A percentile compares a stretch with the other conserved stretches of the same genome.
These are phyloP conservation scores for Pangasianodon gigas DNA, from an alignment of 2,113 vertebrate species.

Conservation along the genomic window DNA sequence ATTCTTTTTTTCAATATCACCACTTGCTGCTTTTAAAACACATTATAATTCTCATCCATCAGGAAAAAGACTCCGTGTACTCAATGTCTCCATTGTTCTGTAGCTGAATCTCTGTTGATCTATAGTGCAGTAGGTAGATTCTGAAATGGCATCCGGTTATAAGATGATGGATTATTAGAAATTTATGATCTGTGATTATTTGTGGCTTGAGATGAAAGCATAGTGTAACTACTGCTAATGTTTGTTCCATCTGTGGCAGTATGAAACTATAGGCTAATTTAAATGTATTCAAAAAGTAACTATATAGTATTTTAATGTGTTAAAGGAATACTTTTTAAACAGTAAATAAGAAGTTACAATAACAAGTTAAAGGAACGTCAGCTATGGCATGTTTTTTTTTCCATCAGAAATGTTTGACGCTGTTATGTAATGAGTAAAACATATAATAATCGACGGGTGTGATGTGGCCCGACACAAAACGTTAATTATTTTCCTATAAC, in stretches of 20 bases:
- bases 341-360: neutral
- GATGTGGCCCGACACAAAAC: neutral
- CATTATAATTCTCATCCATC: neutral
- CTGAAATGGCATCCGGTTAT: neutral
- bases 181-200: neutral
- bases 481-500: neutral
- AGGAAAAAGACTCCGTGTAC: neutral
- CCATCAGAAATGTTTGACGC: neutral
- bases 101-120: neutral
- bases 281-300: neutral
- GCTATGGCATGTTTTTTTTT: neutral
- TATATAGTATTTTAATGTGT: neutral
- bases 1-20: neutral
- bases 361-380: neutral
- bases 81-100: neutral
- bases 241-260: neutral
- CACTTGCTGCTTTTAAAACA: neutral
- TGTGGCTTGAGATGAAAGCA: neutral
- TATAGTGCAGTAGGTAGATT: neutral
- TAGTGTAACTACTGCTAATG: neutral
- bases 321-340: neutral
- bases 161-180: constrained; percentile 12
- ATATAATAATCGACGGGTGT: neutral
- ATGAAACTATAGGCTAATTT: neutral
- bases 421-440: neutral